These are phyloP conservation scores for Drosophila sordidula DNA, from an alignment of 2,888 invertebrate species.

Conservation along the genomic window DNA sequence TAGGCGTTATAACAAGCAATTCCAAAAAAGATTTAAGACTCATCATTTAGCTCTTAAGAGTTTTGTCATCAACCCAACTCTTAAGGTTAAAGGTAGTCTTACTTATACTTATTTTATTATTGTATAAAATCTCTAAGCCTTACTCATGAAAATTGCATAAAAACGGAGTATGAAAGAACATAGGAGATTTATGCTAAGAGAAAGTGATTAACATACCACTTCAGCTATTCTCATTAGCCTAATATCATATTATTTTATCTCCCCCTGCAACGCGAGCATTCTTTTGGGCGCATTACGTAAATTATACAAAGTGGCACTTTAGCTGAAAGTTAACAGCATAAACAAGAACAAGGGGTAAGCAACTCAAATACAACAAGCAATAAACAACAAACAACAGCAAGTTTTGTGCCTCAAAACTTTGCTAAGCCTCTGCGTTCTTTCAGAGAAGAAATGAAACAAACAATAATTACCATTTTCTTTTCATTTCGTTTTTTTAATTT, in stretches of 20 bases:
- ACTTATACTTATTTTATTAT: too few relatives aligned
- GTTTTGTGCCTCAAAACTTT: conserved; percentile 49
- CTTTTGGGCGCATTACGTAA: conserved; percentile 57
- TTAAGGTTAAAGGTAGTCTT: too few relatives aligned
- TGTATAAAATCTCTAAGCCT: not conserved
- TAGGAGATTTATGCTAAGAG: too few relatives aligned
- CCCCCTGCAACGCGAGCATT: conserved; percentile 15
- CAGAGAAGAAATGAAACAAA: conserved; percentile 42
- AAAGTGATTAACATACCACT: too few relatives aligned
- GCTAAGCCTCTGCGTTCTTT: conserved; percentile 23
- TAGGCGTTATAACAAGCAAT: too few relatives aligned
- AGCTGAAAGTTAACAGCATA: conserved; percentile 61
- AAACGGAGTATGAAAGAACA: not conserved
- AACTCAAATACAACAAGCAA: conserved; percentile 49
- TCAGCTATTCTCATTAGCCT: conserved; percentile 17
- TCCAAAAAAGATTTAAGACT: too few relatives aligned
- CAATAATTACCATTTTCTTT: conserved; percentile 64
- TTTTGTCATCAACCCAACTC: too few relatives aligned
- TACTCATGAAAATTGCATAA: not conserved
- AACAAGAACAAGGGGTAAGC: conserved; percentile 54
- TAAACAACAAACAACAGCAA: conserved; percentile 36
- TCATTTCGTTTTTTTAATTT: not conserved
- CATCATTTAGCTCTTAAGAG: too few relatives aligned
- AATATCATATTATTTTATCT: conserved; percentile 24
- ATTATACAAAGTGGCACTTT: conserved; percentile 71